Evolutionary conservation across 2,888 invertebrate genomes (phyloP).

Genomic region (Brassicogethes aeneus): DNA sequence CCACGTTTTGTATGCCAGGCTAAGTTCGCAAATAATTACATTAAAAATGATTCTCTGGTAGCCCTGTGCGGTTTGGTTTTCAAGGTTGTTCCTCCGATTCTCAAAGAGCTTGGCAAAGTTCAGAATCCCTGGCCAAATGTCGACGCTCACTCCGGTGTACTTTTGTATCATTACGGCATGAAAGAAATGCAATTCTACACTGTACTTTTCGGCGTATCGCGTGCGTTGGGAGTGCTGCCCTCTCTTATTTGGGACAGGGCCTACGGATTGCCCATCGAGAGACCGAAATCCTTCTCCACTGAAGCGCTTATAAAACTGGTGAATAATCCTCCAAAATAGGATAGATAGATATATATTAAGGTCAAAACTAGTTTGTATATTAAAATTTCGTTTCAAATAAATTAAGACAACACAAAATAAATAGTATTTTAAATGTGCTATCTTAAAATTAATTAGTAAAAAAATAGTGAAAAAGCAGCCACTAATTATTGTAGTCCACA

Average conservation of each 20-base stretch:
- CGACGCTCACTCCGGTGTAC: conserved; percentile 92
- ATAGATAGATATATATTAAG: too few species aligned
- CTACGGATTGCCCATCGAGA: conserved; percentile 74
- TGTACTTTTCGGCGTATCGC: conserved; percentile 81
- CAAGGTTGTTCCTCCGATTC: conserved; percentile 75
- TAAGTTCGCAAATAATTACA: conserved; percentile 85
- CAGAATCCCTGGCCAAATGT: conserved; percentile 98
- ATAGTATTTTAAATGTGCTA: too few species aligned
- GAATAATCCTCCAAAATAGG: too few species aligned
- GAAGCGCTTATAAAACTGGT: conserved; percentile 44
- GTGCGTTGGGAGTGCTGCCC: conserved; percentile 74
- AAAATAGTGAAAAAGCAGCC: too few species aligned
- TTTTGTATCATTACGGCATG: conserved; percentile 79
- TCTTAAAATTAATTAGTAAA: too few species aligned
- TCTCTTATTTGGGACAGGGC: conserved; percentile 80
- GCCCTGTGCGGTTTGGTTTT: conserved; percentile 75
- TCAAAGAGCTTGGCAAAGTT: conserved; percentile 86
- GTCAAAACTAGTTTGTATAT: too few species aligned
- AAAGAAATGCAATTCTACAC: conserved; percentile 90
- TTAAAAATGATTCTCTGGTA: conserved; percentile 85
- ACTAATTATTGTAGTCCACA: too few species aligned
- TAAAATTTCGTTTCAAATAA: too few species aligned
- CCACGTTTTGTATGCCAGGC: conserved; percentile 85
- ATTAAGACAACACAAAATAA: too few species aligned
- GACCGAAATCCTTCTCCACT: conserved; percentile 77